Evolutionary conservation across 2,113 vertebrate species (phyloP).

Genomic region (Bombycilla garrulus): DNA sequence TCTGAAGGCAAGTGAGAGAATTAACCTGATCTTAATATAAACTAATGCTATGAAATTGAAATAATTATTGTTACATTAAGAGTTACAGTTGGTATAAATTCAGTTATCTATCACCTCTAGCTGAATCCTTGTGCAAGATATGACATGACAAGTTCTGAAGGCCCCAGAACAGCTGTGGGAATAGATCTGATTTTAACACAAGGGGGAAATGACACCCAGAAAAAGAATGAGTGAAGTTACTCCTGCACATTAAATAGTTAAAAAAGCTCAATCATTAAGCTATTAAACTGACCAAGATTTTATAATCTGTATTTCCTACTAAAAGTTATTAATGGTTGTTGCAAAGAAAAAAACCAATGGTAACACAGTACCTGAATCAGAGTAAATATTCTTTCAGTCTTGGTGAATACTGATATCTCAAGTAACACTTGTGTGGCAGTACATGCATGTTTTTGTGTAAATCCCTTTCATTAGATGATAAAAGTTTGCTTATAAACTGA

Average conservation of each 20-base stretch:
- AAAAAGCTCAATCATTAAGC: not conserved
- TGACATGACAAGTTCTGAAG: not conserved
- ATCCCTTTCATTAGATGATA: not conserved
- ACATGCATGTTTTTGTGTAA: not conserved
- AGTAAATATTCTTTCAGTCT: not conserved
- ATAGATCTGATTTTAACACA: not conserved
- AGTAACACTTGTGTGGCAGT: not conserved
- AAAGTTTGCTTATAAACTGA: not conserved
- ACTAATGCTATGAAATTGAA: not conserved
- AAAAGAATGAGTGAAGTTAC: not conserved
- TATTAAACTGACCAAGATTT: not conserved
- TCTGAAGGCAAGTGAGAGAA: not conserved
- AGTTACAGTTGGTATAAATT: not conserved
- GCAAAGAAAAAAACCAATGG: not conserved
- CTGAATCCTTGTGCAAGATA: not conserved
- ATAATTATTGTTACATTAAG: not conserved
- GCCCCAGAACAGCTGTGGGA: not conserved
- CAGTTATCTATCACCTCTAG: not conserved
- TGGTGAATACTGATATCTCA: not conserved
- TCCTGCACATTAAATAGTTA: not conserved
- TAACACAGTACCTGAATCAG: not conserved
- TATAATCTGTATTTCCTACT: not conserved
- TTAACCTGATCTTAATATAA: not conserved
- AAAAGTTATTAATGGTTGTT: not conserved
- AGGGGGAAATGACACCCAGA: not conserved